A percentile compares a stretch with the other conserved stretches of the same genome.
phyloP scores from a whole-genome alignment of 2,113 vertebrate species.

The Donacobius atricapilla region DNA sequence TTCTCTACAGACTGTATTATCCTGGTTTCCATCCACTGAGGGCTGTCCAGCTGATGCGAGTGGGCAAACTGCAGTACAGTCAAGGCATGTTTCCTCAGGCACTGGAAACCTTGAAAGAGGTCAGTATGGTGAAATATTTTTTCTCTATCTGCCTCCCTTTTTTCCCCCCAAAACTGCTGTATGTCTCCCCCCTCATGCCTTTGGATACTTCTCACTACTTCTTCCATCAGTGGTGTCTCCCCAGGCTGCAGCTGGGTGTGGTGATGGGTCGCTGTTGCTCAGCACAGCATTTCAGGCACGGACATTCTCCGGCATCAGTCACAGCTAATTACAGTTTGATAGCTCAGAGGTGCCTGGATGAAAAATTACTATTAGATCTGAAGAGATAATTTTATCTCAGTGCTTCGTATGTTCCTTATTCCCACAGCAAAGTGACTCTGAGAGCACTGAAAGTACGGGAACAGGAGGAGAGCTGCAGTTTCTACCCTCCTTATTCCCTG shows the following conservation, averaged over 20 bases:
- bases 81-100: conserved; percentile 79
- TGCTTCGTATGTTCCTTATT: not conserved
- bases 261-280: not conserved
- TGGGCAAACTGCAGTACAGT: conserved; percentile 88
- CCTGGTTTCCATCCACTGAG: conserved; percentile 85
- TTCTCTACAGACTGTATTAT: conserved; percentile 80
- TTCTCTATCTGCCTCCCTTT: not conserved
- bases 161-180: fast-evolving
- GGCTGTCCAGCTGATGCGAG: conserved; percentile 87
- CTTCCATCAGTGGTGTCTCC: not conserved
- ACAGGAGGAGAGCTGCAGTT: not conserved
- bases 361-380: not conserved
- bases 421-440: not conserved
- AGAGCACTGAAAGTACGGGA: not conserved
- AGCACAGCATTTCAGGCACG: not conserved
- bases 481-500: not conserved
- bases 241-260: not conserved
- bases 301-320: not conserved
- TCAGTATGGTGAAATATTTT: conserved; percentile 53
- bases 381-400: not conserved
- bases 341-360: conserved; percentile 1
- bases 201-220: not conserved
- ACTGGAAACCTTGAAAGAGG: conserved; percentile 84
- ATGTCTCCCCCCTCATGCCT: not conserved
- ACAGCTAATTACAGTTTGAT: conserved; percentile 44